Percentiles rank a stretch among this genome's conserved stretches.
phyloP scores from a whole-genome alignment of 2,888 invertebrate species.

The Trichacis sp. region DNA sequence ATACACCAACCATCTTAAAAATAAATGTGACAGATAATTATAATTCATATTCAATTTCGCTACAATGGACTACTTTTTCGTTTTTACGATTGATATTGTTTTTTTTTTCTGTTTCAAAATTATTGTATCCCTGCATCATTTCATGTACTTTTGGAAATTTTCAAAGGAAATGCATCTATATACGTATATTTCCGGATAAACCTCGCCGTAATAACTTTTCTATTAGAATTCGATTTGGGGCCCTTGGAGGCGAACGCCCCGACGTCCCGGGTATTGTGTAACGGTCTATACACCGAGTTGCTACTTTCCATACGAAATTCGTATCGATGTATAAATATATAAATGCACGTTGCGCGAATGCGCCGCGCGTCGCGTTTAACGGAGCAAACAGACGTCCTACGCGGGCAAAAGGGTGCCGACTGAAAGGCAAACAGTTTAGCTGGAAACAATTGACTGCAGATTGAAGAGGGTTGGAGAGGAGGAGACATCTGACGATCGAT shows the following conservation, averaged over 20 bases:
- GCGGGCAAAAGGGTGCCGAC: slow-evolving; percentile 65
- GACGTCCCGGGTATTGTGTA: not conserved
- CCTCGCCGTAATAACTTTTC: slow-evolving; percentile 38
- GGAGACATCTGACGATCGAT: slow-evolving; percentile 62
- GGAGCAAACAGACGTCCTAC: slow-evolving; percentile 63
- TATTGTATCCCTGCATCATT: no score
- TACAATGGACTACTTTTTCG: no score
- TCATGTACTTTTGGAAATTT: no score
- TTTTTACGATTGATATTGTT: no score
- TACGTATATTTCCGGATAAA: slow-evolving; percentile 8
- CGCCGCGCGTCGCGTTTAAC: slow-evolving; percentile 55
- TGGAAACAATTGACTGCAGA: slow-evolving; percentile 70
- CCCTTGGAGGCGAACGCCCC: slow-evolving; percentile 22
- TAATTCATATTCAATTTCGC: no score
- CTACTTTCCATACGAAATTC: slow-evolving; percentile 40
- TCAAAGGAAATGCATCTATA: no score
- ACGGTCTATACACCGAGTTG: slow-evolving; percentile 20
- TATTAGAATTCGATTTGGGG: slow-evolving; percentile 30
- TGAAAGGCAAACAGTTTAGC: slow-evolving; percentile 70
- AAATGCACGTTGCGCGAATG: slow-evolving; percentile 22
- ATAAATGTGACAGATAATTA: no score
- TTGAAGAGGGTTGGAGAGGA: slow-evolving; percentile 62
- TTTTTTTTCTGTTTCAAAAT: no score
- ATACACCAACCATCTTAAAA: no score
- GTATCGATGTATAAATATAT: slow-evolving; percentile 31